Evolutionary conservation across 2,113 vertebrate species (phyloP).

Genomic region (Cricetomys ansorgei): DNA sequence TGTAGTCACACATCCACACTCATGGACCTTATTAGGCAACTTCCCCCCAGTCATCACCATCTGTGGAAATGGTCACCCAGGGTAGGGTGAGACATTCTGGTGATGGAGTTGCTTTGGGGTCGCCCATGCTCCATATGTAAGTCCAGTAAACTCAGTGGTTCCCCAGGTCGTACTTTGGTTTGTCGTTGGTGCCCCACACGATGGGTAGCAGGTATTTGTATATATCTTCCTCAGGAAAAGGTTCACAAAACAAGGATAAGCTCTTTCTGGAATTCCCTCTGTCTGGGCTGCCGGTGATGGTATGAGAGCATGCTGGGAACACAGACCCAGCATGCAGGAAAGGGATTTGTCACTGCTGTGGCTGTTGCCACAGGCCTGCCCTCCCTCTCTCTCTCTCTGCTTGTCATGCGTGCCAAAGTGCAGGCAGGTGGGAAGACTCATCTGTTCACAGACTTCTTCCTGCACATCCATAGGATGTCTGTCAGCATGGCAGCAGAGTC

Average conservation of each 20-base stretch:
- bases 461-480: no score
- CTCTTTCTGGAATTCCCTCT: not conserved
- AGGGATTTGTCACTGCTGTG: not conserved
- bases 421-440: accelerated
- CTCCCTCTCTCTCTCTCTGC: not conserved
- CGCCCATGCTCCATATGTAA: not conserved
- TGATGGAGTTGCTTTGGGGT: not conserved
- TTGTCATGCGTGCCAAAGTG: not conserved
- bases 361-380: not conserved
- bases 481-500: not conserved
- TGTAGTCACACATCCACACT: not conserved
- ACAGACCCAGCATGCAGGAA: not conserved
- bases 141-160: no score
- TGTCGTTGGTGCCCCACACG: not conserved
- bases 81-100: not conserved
- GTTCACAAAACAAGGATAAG: not conserved
- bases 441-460: not conserved
- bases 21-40: accelerated
- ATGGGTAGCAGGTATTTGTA: not conserved
- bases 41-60: not conserved
- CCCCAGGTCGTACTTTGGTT: not conserved
- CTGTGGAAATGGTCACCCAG: not conserved
- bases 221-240: not conserved
- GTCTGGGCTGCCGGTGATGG: not conserved
- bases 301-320: not conserved